These are phyloP conservation scores for Leptobrachium ailaonicum DNA, from an alignment of 2,113 vertebrate genomes.

Conservation along the genomic window DNA sequence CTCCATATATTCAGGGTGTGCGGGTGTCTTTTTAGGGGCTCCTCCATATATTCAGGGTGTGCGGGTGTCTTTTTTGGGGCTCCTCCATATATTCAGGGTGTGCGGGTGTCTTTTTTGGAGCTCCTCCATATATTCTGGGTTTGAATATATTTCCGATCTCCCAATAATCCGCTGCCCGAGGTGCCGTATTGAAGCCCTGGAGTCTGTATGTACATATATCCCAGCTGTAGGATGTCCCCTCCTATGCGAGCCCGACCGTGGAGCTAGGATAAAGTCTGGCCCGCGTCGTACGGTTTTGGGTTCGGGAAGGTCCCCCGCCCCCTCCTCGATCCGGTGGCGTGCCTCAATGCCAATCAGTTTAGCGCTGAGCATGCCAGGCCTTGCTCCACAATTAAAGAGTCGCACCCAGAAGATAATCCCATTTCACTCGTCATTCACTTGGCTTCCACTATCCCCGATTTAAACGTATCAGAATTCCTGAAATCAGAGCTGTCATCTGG, in stretches of 20 bases:
- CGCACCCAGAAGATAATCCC: constrained; percentile 21
- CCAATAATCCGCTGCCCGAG: constrained; percentile 21
- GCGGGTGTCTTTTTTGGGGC: no score
- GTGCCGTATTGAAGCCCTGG: constrained; percentile 19
- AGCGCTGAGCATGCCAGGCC: constrained; percentile 5
- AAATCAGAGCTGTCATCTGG: background rate
- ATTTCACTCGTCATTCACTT: constrained; percentile 8
- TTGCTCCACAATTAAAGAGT: constrained; percentile 6
- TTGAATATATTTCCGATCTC: background rate
- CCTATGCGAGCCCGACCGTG: background rate
- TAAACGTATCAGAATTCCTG: background rate
- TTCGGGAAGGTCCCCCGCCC: background rate
- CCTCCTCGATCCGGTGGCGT: background rate
- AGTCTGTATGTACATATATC: constrained; percentile 32
- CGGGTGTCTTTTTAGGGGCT: no score
- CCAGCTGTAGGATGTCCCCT: constrained; percentile 2
- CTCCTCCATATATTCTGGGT: no score
- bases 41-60: no score
- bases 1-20: no score
- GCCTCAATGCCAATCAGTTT: background rate
- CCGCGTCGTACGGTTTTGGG: background rate
- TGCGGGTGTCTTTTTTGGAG: no score
- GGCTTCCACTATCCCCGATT: background rate
- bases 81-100: no score
- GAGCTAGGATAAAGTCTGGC: no score